A percentile compares a stretch with the other conserved stretches of the same genome.
These are phyloP conservation scores for Ectemnius continuus DNA, from an alignment of 2,888 invertebrate genomes.

Conservation along the genomic window DNA sequence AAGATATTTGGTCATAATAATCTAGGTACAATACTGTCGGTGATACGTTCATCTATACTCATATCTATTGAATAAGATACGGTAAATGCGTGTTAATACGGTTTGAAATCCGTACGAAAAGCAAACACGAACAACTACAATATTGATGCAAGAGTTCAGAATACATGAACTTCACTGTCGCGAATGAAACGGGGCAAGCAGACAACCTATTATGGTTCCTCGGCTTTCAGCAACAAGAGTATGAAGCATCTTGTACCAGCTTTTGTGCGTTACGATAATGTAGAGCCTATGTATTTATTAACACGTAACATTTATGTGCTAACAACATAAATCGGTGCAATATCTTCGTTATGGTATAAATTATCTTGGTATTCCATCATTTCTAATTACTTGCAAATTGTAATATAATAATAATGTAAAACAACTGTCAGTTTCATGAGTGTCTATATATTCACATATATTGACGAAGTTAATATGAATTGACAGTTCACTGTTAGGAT, in stretches of 20 bases:
- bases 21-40: conserved; percentile 36
- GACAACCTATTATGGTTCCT: conserved; percentile 30
- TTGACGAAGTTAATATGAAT: conserved; percentile 22
- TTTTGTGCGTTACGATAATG: conserved; percentile 22
- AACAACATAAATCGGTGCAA: conserved; percentile 55
- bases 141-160: conserved; percentile 1
- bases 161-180: neutral
- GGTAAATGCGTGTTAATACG: neutral
- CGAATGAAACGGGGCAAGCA: conserved; percentile 19
- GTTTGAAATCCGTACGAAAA: neutral
- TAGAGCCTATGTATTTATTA: conserved; percentile 41
- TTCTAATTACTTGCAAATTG: conserved; percentile 52
- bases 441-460: conserved; percentile 64
- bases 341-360: conserved; percentile 53
- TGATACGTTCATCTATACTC: conserved; percentile 26
- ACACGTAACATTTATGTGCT: conserved; percentile 40
- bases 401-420: conserved; percentile 58
- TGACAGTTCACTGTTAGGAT: conserved; percentile 26
- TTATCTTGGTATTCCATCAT: conserved; percentile 49
- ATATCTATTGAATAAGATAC: neutral
- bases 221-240: conserved; percentile 17
- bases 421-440: conserved; percentile 55
- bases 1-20: conserved; percentile 40
- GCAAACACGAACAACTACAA: neutral
- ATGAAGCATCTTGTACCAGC: conserved; percentile 24